Evolutionary conservation across 2,113 vertebrate genomes (phyloP).

Genomic region (Lipophrys pholis): DNA sequence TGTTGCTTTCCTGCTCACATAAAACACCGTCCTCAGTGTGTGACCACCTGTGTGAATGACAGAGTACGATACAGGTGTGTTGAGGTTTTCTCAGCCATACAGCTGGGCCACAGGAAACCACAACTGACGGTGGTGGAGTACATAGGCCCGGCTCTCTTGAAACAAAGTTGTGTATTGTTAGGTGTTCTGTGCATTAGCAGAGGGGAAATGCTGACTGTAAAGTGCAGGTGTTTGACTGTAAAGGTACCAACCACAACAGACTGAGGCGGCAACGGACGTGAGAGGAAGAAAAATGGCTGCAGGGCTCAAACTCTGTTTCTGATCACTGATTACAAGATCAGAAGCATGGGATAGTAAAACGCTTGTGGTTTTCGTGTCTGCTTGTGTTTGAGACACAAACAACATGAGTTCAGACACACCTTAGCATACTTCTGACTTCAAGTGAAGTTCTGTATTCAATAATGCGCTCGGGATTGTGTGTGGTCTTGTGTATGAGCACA

Average conservation of each 20-base stretch:
- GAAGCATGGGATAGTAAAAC: slow-evolving; percentile 42
- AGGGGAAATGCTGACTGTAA: slow-evolving; percentile 39
- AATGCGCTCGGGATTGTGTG: slow-evolving; percentile 40
- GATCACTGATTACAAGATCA: slow-evolving; percentile 51
- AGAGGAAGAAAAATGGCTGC: slow-evolving; percentile 28
- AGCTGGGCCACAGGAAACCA: slow-evolving; percentile 51
- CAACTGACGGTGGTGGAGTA: slow-evolving; percentile 42
- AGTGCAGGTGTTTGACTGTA: slow-evolving; percentile 62
- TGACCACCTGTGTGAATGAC: slow-evolving; percentile 53
- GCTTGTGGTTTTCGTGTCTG: neutral
- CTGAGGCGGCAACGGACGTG: neutral
- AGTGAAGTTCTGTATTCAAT: neutral
- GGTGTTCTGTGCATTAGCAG: slow-evolving; percentile 20
- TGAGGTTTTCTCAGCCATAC: slow-evolving; percentile 26
- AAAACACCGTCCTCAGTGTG: no score
- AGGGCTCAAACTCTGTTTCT: slow-evolving; percentile 24
- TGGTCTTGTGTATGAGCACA: slow-evolving; percentile 48
- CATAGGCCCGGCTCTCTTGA: slow-evolving; percentile 7
- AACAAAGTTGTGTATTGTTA: slow-evolving; percentile 62
- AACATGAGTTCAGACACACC: slow-evolving; percentile 2
- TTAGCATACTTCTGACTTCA: neutral
- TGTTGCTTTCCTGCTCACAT: no score
- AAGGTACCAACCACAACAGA: slow-evolving; percentile 57
- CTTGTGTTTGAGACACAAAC: slow-evolving; percentile 7
- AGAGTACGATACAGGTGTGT: slow-evolving; percentile 54